Evolutionary conservation across 1,140 invertebrate genomes (phyloP).

Genomic region (Riptortus pedestris): DNA sequence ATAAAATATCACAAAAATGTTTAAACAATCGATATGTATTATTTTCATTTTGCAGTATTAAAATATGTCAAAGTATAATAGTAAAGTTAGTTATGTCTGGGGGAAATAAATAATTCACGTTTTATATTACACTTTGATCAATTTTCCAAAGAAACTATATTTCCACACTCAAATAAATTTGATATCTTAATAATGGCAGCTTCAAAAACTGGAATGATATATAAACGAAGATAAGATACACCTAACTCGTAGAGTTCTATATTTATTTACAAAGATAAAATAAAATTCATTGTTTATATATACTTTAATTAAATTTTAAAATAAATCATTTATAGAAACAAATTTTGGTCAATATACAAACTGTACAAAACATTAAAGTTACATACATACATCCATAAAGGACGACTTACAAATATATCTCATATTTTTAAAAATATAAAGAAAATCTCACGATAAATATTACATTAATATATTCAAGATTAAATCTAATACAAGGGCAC

Average conservation of each 20-base stretch:
- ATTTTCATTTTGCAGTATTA: not conserved
- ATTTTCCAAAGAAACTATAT: not conserved
- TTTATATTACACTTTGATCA: not conserved
- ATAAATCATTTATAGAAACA: not conserved
- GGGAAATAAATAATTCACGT: not conserved
- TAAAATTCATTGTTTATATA: not conserved
- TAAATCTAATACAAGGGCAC: not conserved
- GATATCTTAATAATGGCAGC: conserved; percentile 9
- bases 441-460: not conserved
- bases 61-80: not conserved
- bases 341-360: conserved; percentile 6
- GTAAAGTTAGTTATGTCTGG: not conserved
- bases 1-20: conserved; percentile 9
- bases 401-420: not conserved
- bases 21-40: conserved; percentile 3
- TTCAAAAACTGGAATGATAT: not conserved
- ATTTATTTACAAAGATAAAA: not conserved
- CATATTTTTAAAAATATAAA: not conserved
- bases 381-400: not conserved
- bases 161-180: not conserved
- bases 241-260: not conserved
- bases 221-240: too few species aligned
- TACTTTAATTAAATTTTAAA: not conserved
- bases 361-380: not conserved
- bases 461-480: not conserved